Base-by-base conservation (phyloP, 2,113 vertebrate species). In the Suncus etruscus region DNA sequence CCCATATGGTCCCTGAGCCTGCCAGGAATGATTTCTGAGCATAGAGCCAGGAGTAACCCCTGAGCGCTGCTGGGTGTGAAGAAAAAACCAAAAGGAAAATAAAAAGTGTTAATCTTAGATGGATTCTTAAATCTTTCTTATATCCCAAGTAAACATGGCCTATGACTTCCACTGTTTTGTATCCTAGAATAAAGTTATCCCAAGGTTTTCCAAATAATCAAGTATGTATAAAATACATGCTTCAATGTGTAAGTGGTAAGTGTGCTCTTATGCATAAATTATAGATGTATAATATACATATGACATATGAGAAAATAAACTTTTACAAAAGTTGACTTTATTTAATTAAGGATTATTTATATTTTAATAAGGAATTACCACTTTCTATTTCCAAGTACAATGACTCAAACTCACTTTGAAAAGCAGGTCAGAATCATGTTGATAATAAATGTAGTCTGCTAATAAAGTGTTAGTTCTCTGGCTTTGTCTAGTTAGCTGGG, bases 281-380 rank as follows among this genome's bases (percentile, higher is more conserved):
- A 51, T 32, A 14, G 8, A 61, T 18, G 3, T 1, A 16, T 22
- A 20, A 22, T 61, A 20, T 61, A 61, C 4, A 61, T 22, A 18
- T 22, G 39, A 61, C 58, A 20, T 22, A 20, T 61, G 18, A 22
- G 51, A 54, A 22, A 86, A 70, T 91, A 4, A 74, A 5, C 61
- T 74, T 83, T 87, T 80, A 32, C 8, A 50, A 31, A 91, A 81
- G 22, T 54, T 54, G 22, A 20, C 18, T 22, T 58, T 58, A 58
- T 58, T 58, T 87, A 25, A 66, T 7, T 65, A 77, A 2, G 32
- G 1, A 5, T 12, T 83, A 73, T 11, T 77, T 32, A 32, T 48
- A 61, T 32, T 83, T 83, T 81, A 89, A 90, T 80, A 32, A 69
- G 68, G 86, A 61, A 76, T 78, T 88, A 74, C 74, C 1, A 65